phyloP scores from a whole-genome alignment of 2,113 vertebrate genomes.

The Silurus asotus region DNA sequence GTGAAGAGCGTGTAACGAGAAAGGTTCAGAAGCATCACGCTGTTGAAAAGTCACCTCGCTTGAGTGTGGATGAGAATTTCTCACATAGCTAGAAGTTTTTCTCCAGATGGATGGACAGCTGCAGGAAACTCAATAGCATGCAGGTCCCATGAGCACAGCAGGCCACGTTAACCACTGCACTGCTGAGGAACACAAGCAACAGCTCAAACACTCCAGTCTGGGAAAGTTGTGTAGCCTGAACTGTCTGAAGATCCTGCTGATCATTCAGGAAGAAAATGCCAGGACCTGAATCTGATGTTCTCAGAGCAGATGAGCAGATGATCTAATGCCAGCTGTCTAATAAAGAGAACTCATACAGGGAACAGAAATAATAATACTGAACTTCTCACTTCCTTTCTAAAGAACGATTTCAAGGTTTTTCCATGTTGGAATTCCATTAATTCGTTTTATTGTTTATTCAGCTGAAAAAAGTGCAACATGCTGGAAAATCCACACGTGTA shows the following conservation, averaged over 20 bases:
- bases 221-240: not conserved
- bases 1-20: not conserved
- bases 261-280: not conserved
- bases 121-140: conserved; percentile 64
- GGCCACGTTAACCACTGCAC: conserved; percentile 36
- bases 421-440: too few relatives aligned
- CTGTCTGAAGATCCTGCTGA: not conserved
- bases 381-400: too few relatives aligned
- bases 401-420: too few relatives aligned
- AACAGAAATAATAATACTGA: not conserved
- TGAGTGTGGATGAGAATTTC: conserved; percentile 64
- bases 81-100: conserved; percentile 57
- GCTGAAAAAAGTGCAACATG: too few relatives aligned
- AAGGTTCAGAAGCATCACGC: not conserved
- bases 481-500: too few relatives aligned
- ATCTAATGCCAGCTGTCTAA: not conserved
- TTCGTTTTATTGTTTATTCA: too few relatives aligned
- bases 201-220: not conserved
- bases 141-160: conserved; percentile 47
- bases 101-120: conserved; percentile 64
- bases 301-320: not conserved
- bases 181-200: conserved; percentile 47
- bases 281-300: not conserved
- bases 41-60: conserved; percentile 34
- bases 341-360: not conserved